Conservation (phyloP, 2,888 invertebrate genomes). For the Taenaris catops region DNA sequence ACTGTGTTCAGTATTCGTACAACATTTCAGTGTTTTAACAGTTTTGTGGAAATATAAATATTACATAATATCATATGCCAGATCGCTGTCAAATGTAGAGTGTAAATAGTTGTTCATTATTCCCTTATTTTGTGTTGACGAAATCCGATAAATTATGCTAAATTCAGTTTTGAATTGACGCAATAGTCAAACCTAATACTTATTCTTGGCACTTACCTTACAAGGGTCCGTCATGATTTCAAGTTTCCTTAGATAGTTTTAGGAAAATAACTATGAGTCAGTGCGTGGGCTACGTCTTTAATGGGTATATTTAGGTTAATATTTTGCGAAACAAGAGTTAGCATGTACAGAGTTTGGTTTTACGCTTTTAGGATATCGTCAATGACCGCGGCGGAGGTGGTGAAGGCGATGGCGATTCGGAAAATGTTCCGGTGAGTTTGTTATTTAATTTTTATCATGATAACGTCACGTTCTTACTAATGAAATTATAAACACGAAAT, state of each 20-base stretch:
- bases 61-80: too few species aligned
- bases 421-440: constrained; percentile 47
- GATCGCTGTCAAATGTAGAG: too few species aligned
- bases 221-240: constrained; percentile 13
- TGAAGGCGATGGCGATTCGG: constrained; percentile 56
- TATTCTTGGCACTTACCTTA: constrained; percentile 9
- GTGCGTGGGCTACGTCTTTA: constrained; percentile 9
- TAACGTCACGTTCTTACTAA: too few species aligned
- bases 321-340: neutral
- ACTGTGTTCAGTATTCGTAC: too few species aligned
- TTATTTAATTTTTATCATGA: neutral
- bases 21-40: too few species aligned
- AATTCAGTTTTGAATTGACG: neutral
- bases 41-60: too few species aligned
- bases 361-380: constrained; percentile 54
- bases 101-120: too few species aligned
- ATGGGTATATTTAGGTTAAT: constrained; percentile 10
- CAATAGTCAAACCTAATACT: neutral
- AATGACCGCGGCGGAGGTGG: constrained; percentile 68
- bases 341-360: constrained; percentile 2
- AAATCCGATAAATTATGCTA: neutral
- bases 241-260: constrained; percentile 19
- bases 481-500: too few species aligned
- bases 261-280: constrained; percentile 18
- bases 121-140: too few species aligned